Base-by-base conservation (phyloP, 35 echinoderm and acorn worm species). In the Chiridota heheva region DNA sequence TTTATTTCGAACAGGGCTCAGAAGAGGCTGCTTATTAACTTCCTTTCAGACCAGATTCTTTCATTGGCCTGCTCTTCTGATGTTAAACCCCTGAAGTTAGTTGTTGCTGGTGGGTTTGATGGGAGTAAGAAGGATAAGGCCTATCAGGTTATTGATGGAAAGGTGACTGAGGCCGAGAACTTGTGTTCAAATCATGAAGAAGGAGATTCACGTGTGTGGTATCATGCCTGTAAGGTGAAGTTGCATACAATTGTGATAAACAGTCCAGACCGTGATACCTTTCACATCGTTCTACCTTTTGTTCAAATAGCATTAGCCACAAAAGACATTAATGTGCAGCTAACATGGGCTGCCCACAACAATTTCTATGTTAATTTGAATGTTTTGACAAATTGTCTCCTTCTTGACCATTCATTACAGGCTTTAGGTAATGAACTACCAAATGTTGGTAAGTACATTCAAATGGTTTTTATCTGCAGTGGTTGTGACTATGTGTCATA, bases 401-500 rank as follows among this genome's bases (percentile, higher is more conserved):
- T 47, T 13, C 33, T 32, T 0, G 63, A 82, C 2, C 17, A 44
- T 25, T 46, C 39, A 46, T 16, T 82, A 15, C 80, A 82, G 3
- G 40, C 28, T 25, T 48, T 83, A 6, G 64, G 63, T 64, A 66
- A 79, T 33, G 2, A 41, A 7, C 17, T 75, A 31, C 40, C 20
- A 60, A 31, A 70, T 61, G 36, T 89, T 63, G 42, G 40, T 7
- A 35, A 74, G 22, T 76, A 51, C 20, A 47, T 83, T 13, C 87
- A 89, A 32, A 64, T 89, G 38, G 34, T 89, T 20, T 89, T 82
- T 39, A 83, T 89, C 22, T 66, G 77, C 39, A 72, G 64, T 63
- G 87, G 87, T 5, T 89, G 78, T 82, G 87, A 89, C 34, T 89
- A 82, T 89, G 87, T 89, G 24, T 89, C 87, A 0, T 82, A 73